Base-by-base conservation (phyloP, 2,797 vertebrate species). In the Dipus sagitta region DNA sequence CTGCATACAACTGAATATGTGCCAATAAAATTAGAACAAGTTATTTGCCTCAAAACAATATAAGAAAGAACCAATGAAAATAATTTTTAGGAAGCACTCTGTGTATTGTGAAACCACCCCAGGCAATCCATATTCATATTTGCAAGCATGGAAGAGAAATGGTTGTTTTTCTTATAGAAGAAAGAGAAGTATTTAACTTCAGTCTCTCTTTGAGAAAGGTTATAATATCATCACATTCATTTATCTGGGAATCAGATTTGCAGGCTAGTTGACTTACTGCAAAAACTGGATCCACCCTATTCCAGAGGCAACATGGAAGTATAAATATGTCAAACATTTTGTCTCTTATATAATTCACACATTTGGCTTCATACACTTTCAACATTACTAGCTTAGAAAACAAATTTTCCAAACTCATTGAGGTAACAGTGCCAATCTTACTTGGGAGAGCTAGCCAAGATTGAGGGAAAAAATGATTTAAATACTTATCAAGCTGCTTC, bases 1-100 rank as follows among this genome's bases (percentile, higher is more conserved):
- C 62, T 94, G 72, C 34, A 42, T 38, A 38, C 92, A 80, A 95
- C 91, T 84, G 90, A 95, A 93, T 70, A 68, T 58, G 86, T 81
- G 64, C 90, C 88, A 95, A 86, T 14, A 90, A 90, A 95, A 94
- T 94, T 91, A 24, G 30, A 92, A 90, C 28, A 91, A 88, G 23
- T 95, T 94, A 77, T 90, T 42, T 70, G 71, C 82, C 64, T 96
- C 83, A 79, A 67, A 94, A 91, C 24, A 87, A 60, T 64, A 23
- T 32, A 80, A 81, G 24, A 92, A 84, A 77, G 6, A 93, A 90
- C 10, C 68, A 80, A 24, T 64, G n/a, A 8, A 85, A 90, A 82
- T 52, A 10, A 65, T 58, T 79, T 95, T 65, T 54, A 96, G 95
- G 6, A 3, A 76, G 20, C 1, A 72, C 15, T 58, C 1, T 70